Evolutionary conservation across 2,888 invertebrate species (phyloP), one percentile per base, ranked within the genome.

Genomic region (Margaritifera margaritifera): DNA sequence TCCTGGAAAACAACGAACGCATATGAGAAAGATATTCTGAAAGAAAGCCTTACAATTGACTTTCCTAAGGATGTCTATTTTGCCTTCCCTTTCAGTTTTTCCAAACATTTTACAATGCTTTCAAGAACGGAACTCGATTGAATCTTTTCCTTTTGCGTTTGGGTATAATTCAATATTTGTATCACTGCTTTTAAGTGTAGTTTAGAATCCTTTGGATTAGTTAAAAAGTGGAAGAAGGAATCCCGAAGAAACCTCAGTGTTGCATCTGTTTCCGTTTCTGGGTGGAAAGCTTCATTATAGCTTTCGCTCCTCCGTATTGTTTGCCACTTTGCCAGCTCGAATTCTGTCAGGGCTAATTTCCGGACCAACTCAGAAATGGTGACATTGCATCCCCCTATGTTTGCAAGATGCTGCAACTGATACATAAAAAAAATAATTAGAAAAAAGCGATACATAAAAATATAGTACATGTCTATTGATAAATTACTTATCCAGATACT

Each of bases 321-420:
- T 75, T 88, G 87, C 88, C 88, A 88, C 67, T 84, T 84, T n/a
- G 83, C 84, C 24, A 88, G 79, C 65, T 88, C 85, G 22, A 78
- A 64, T 66, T 88, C 84, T 0, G 87, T 87, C 59, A 74, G 71
- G 15, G 84, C 78, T 63, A 88, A 73, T 69, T 87, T 86, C 62
- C 80, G 78, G 50, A 85, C 75, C 42, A 88, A 74, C 66, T 88
- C 88, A 5, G 80, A 75, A 19, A 84, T 79, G 6, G 83, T 81
- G 18, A 86, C 85, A 58, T 71, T 75, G 50, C 72, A 74, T 20
- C 78, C 78, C 4, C 75, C 75, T 6, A 68, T 56, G 11, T 67
- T 74, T 1, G 83, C 84, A 31, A 85, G 64, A 51, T 84, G 72
- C 66, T 86, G 86, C n/a, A 86, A 68, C 87, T 87, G 81, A 55